phyloP scores from a whole-genome alignment of 2,113 vertebrate species.

The Psettodes erumei region DNA sequence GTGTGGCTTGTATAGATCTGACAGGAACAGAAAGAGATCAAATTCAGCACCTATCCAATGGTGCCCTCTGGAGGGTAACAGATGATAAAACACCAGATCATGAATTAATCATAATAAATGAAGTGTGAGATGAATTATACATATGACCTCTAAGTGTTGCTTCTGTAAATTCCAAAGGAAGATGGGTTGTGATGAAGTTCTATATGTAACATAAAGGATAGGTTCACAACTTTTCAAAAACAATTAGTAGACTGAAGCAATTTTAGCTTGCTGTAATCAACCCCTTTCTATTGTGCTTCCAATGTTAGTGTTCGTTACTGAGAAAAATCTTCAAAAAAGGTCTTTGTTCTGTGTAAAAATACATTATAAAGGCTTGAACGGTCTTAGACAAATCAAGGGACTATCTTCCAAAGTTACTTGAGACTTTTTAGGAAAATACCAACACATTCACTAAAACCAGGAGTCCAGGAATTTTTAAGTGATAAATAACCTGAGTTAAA shows the following conservation, averaged over 20 bases:
- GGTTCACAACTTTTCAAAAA: neutral
- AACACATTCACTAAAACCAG: too few species aligned
- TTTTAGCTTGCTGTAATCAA: neutral
- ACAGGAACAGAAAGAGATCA: neutral
- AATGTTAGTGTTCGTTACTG: neutral
- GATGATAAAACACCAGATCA: neutral
- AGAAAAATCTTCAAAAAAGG: neutral
- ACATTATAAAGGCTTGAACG: neutral
- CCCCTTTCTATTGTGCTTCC: neutral
- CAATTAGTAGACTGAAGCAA: neutral
- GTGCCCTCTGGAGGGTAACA: conserved; percentile 42
- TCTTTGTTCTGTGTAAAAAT: neutral
- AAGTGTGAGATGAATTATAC: neutral
- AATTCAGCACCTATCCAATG: neutral
- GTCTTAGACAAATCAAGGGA: neutral
- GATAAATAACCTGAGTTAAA: neutral
- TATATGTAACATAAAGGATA: neutral
- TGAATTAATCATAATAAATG: neutral
- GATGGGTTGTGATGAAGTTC: neutral
- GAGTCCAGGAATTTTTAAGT: too few species aligned
- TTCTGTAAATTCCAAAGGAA: neutral
- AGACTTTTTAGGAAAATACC: too few species aligned
- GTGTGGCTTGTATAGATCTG: conserved; percentile 8
- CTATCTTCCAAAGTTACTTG: too few species aligned
- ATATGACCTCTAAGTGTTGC: neutral